Evolutionary conservation across 2,113 vertebrate genomes (phyloP).

Genomic region (Drymodes brunneopygia): DNA sequence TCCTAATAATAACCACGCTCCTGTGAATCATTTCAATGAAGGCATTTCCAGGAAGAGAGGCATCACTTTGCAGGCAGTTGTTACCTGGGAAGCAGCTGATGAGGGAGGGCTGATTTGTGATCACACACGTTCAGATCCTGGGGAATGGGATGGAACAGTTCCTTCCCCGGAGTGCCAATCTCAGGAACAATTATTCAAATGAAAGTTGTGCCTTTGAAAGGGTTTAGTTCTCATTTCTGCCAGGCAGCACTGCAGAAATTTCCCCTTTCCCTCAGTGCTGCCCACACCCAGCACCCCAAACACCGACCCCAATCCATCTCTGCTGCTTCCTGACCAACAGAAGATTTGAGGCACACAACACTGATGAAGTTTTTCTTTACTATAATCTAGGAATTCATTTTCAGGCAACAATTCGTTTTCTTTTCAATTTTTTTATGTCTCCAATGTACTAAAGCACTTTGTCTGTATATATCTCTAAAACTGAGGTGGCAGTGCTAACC

Average conservation of each 20-base stretch:
- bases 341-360: not conserved
- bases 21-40: slow-evolving; percentile 1
- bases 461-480: not conserved
- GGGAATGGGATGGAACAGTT: not conserved
- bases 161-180: not conserved
- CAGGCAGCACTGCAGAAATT: not conserved
- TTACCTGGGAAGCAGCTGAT: not conserved
- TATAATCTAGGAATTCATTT: not conserved
- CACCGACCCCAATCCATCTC: not conserved
- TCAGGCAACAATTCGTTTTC: not conserved
- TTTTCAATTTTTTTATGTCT: not conserved
- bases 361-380: not conserved
- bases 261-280: not conserved
- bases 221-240: not conserved
- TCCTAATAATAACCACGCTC: not conserved
- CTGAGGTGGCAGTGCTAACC: not conserved
- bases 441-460: not conserved
- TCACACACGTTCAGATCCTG: not conserved
- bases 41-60: not conserved
- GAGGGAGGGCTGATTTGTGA: not conserved
- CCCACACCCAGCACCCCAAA: not conserved
- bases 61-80: not conserved
- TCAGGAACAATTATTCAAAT: not conserved
- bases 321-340: not conserved
- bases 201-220: not conserved